Conservation (phyloP, 2,113 vertebrate genomes). For the Zosterops hypoxanthus region DNA sequence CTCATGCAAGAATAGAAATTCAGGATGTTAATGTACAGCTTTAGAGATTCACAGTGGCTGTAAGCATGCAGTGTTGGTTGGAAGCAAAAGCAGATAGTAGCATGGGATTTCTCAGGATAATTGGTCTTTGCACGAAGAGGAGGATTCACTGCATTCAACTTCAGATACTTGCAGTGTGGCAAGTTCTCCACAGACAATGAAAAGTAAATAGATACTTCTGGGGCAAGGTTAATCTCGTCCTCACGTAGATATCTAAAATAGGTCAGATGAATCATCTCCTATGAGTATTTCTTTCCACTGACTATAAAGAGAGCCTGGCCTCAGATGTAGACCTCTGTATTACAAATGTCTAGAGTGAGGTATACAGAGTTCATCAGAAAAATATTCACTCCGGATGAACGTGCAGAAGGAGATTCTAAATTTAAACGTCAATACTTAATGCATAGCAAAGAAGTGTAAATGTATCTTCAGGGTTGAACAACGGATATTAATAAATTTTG, state of each 20-base stretch:
- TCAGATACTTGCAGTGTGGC: neutral
- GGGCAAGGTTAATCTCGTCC: slow-evolving; percentile 7
- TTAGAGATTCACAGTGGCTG: neutral
- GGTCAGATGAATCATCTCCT: slow-evolving; percentile 50
- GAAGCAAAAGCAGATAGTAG: neutral
- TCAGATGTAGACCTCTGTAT: slow-evolving; percentile 1
- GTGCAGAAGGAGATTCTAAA: neutral
- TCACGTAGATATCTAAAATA: slow-evolving; percentile 20
- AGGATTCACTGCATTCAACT: neutral
- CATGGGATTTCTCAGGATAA: neutral
- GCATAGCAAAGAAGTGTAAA: neutral
- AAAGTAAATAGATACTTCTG: slow-evolving; percentile 1
- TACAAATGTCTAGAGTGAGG: neutral
- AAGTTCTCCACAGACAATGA: neutral
- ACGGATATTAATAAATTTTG: neutral
- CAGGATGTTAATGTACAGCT: neutral
- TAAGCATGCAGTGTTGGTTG: neutral
- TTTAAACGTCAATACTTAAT: neutral
- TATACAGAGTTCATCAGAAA: neutral
- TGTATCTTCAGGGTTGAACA: neutral
- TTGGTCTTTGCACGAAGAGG: neutral
- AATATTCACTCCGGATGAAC: neutral
- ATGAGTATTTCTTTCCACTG: slow-evolving; percentile 42
- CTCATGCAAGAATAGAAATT: neutral
- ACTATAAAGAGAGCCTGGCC: neutral